Base-by-base conservation (phyloP, 1,140 invertebrate species). In the Drosophila suzukii region DNA sequence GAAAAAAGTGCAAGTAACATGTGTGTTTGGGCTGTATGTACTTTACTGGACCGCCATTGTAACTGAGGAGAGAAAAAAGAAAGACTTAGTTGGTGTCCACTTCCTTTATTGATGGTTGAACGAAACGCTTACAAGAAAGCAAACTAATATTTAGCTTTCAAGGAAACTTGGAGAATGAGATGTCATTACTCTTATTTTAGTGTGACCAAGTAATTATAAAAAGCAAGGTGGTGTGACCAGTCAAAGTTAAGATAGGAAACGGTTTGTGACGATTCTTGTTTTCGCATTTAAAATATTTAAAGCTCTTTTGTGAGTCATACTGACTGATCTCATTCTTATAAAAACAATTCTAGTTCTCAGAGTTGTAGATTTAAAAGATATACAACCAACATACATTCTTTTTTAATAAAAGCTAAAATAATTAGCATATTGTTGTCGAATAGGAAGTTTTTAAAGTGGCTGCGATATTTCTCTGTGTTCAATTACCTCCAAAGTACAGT, bases 1-100 rank as follows among this genome's bases (percentile, higher is more conserved):
- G 32, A 53, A 63, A 81, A 81, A 81, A 81, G 78, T 81, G 78
- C 78, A 81, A 81, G 78, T 81, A 76, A 66, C 41, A 44, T 44
- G 51, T 34, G 38, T 39, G 24, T 34, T 34, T 34, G 32, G 32
- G 32, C 32, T 34, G 32, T 68, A 36, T 50, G 36, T 24, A 49
- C 38, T 58, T 30, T 17, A 51, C 44, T 57, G 68, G 36, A 32
- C 15, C 15, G 11, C 17, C 44, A 38, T 47, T 56, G n/a, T 20
- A 49, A n/a, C 34, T 12, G n/a, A 24, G 36, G 62, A 57, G 20
- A 8, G 13, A 10, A 27, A 20, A 17, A 10, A 3, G 10, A 4
- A 38, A 13, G 27, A 51, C 27, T 27, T n/a, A 50, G 10, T 41
- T 67, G 34, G 43, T 41, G 27, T 27, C 36, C 44, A 51, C 15